These are phyloP conservation scores for Desmophyllum pertusum DNA, from an alignment of 92 coral and sea anemone species.

Conservation along the genomic window DNA sequence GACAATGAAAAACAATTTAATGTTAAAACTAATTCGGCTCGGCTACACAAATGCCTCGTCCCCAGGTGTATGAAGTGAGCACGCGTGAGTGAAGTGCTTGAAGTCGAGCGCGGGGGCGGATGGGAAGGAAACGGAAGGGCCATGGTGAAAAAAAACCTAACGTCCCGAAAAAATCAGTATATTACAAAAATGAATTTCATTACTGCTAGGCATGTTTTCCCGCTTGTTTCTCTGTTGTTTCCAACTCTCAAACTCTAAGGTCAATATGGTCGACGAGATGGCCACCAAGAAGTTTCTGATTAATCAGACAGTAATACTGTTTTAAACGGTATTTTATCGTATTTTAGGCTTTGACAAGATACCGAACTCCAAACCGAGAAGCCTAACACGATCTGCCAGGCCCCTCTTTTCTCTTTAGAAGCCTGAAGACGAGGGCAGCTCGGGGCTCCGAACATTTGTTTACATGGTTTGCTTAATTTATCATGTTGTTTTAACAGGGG, in stretches of 20 bases:
- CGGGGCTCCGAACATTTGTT: not conserved
- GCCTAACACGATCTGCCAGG: not conserved
- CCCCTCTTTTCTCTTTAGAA: not conserved
- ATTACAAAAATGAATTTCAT: not conserved
- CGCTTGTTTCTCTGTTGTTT: not conserved
- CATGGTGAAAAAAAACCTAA: not conserved
- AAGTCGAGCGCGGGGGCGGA: too few relatives aligned
- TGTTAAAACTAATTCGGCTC: too few relatives aligned
- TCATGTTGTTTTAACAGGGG: constrained; percentile 48
- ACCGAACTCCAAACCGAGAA: not conserved
- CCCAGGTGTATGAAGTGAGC: too few relatives aligned
- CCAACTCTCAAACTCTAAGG: not conserved
- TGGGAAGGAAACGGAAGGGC: not conserved
- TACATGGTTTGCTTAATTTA: not conserved
- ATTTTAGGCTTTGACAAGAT: not conserved
- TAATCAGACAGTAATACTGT: not conserved
- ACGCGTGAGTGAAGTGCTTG: too few relatives aligned
- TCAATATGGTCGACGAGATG: not conserved
- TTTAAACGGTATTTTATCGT: not conserved
- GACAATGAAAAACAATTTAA: too few relatives aligned
- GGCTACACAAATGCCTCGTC: too few relatives aligned
- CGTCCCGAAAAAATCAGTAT: too few relatives aligned
- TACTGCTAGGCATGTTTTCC: not conserved
- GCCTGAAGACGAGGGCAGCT: not conserved
- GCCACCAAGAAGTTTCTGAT: not conserved